A percentile compares a stretch with the other conserved stretches of the same genome.
Evolutionary conservation across 2,797 vertebrate genomes (phyloP).

Genomic region (Aplochiton taeniatus): DNA sequence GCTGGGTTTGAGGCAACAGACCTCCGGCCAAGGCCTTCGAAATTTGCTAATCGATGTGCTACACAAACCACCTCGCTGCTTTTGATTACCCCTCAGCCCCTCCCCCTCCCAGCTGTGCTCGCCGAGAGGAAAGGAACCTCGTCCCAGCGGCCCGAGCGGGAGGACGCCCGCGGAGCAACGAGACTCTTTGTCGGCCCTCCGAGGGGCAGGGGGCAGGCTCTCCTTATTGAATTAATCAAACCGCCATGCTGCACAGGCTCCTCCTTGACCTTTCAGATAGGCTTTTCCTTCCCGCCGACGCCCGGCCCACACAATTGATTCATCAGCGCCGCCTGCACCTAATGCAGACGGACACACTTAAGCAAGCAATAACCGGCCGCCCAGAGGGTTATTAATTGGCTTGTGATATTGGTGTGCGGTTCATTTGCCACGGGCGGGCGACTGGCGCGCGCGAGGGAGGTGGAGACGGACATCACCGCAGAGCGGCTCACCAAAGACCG

Average conservation of each 20-base stretch:
- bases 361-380: constrained; percentile 52
- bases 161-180: not conserved
- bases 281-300: constrained; percentile 50
- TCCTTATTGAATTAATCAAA: constrained; percentile 63
- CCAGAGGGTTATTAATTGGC: constrained; percentile 67
- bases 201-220: constrained; percentile 27
- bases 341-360: constrained; percentile 61
- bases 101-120: too few relatives aligned
- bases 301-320: constrained; percentile 62
- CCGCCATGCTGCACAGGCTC: constrained; percentile 25
- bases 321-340: constrained; percentile 61
- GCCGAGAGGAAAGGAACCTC: too few relatives aligned
- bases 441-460: constrained; percentile 33
- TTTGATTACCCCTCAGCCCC: too few relatives aligned
- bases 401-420: constrained; percentile 55
- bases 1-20: too few relatives aligned
- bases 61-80: too few relatives aligned
- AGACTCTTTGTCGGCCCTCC: constrained; percentile 40
- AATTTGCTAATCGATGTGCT: too few relatives aligned
- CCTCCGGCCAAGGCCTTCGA: too few relatives aligned
- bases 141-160: too few relatives aligned
- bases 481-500: not conserved
- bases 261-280: constrained; percentile 68
- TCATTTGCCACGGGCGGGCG: constrained; percentile 49
- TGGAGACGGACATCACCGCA: constrained; percentile 10